These are phyloP conservation scores for Dipodomys merriami DNA, from an alignment of 2,113 vertebrate species.

Conservation along the genomic window DNA sequence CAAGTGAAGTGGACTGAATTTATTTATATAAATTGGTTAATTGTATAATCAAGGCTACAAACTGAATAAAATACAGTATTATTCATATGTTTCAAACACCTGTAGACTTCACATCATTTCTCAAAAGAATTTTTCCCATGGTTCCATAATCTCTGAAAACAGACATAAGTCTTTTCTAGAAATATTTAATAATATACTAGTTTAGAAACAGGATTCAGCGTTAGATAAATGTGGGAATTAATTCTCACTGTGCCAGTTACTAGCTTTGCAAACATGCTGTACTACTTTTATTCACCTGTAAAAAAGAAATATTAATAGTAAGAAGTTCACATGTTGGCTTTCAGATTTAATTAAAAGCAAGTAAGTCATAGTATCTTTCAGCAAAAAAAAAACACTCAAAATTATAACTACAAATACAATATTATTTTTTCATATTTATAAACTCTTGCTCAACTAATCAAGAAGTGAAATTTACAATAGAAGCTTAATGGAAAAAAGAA, in stretches of 20 bases:
- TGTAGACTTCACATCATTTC: background rate
- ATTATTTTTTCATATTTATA: constrained; percentile 18
- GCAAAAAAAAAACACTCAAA: constrained; percentile 26
- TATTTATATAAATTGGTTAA: background rate
- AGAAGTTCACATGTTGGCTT: background rate
- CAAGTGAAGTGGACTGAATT: background rate
- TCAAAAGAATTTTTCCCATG: background rate
- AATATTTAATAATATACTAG: background rate
- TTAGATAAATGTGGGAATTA: background rate
- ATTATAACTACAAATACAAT: background rate
- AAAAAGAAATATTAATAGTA: background rate
- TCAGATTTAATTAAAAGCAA: background rate
- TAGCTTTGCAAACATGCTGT: background rate
- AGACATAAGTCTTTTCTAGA: background rate
- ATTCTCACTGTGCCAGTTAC: background rate
- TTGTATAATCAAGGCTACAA: background rate
- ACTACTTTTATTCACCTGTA: background rate
- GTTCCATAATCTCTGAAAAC: background rate
- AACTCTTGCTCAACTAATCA: background rate
- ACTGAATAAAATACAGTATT: background rate
- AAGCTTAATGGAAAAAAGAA: background rate
- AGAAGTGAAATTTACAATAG: background rate
- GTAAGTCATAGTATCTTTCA: background rate
- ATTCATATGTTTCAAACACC: background rate
- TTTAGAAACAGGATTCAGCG: background rate